Evolutionary conservation across 2,888 invertebrate species (phyloP).

Genomic region (Eupithecia tripunctaria): DNA sequence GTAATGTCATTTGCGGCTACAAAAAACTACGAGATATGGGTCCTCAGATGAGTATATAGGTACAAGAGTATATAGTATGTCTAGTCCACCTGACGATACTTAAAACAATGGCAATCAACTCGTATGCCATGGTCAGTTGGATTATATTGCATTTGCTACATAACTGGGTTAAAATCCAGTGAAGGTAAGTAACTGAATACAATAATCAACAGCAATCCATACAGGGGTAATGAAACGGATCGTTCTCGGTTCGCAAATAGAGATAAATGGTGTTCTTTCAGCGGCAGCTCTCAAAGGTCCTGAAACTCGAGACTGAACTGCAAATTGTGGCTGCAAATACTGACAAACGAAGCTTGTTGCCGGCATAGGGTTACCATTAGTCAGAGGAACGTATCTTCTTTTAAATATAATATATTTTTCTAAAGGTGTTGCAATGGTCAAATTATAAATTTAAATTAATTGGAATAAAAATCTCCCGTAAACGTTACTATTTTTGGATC

Average conservation of each 20-base stretch:
- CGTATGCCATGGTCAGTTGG: background rate
- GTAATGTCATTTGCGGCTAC: background rate
- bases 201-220: background rate
- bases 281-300: constrained; percentile 42
- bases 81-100: background rate
- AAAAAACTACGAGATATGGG: background rate
- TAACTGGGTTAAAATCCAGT: background rate
- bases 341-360: constrained; percentile 8
- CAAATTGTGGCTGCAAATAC: constrained; percentile 7
- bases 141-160: background rate
- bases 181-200: background rate
- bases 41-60: background rate
- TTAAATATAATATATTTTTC: background rate
- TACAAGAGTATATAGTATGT: too few relatives aligned
- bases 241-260: constrained; percentile 14
- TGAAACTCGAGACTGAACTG: constrained; percentile 48
- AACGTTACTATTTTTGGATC: constrained; percentile 11
- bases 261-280: constrained; percentile 31
- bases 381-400: background rate
- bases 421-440: background rate
- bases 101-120: background rate
- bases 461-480: background rate
- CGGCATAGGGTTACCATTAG: background rate
- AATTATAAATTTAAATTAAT: background rate
- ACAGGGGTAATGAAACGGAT: background rate